Evolutionary conservation across 2,888 invertebrate species (phyloP).

Genomic region (Polymixis flavicincta): DNA sequence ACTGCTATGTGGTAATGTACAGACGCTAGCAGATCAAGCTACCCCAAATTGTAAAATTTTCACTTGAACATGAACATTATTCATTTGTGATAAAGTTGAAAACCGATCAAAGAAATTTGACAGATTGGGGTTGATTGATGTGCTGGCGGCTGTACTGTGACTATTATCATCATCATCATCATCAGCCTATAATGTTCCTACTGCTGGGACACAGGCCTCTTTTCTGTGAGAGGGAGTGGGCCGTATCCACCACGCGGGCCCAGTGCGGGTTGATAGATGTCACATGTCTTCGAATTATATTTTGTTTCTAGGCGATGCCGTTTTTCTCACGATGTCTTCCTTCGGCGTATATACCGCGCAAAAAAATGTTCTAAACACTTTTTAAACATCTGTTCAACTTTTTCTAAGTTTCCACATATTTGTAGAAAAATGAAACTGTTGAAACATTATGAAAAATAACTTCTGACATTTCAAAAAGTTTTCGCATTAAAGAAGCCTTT

Average conservation of each 20-base stretch:
- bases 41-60: too few relatives aligned
- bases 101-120: too few relatives aligned
- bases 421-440: slow-evolving; percentile 19
- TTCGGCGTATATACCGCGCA: not conserved
- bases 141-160: too few relatives aligned
- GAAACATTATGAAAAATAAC: slow-evolving; percentile 24
- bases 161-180: too few relatives aligned
- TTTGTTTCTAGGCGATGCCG: not conserved
- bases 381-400: slow-evolving; percentile 11
- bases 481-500: slow-evolving; percentile 54
- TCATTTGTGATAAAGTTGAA: too few relatives aligned
- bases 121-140: too few relatives aligned
- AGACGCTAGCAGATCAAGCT: too few relatives aligned
- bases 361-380: slow-evolving; percentile 9
- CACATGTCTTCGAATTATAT: not conserved
- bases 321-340: not conserved
- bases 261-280: not conserved
- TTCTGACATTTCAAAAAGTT: slow-evolving; percentile 55
- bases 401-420: slow-evolving; percentile 5
- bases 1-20: too few relatives aligned
- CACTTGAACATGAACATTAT: too few relatives aligned
- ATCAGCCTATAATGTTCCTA: too few relatives aligned
- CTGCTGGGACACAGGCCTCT: not conserved
- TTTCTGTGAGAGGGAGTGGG: not conserved
- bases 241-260: not conserved